Evolutionary conservation across 2,797 vertebrate species (phyloP), one percentile per base, ranked within the genome.

Genomic region (Typhlichthys subterraneus): DNA sequence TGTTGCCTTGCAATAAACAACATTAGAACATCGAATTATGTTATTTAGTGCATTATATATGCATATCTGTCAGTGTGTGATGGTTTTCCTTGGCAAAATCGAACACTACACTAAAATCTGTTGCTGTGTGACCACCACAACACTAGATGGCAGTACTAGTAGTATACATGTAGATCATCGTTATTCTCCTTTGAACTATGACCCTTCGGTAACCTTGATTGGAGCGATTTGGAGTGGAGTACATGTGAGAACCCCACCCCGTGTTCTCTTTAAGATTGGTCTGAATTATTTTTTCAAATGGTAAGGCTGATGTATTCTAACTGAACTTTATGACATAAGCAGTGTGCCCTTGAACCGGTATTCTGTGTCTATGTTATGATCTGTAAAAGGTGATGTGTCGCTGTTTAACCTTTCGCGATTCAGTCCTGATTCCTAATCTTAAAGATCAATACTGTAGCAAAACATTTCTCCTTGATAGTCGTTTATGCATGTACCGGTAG

Each of bases 1-100:
- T 67, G 76, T 76, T 80, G 83, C 83, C 82, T 86, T 53, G 64
- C 77, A 91, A 90, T 91, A 90, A 91, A 90, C 57, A 73, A 45
- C 23, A 56, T 83, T 87, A 80, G 17, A 82, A 85, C 49, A 52
- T 59, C 17, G 13, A 29, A 23, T 42, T 14, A 8, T 17, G 9
- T 51, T 51, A 17, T 8, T 13, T 50, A n/a, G 62, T 19, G 51
- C 8, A 11, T 23, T 45, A 45, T 10, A 7, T 0, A 1, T 19
- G 53, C 17, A 73, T 6, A 3, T 1, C 33, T 45, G 10, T 51
- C 7, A 42, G 7, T 9, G 7, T 8, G 19, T 75, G 23, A 19
- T 72, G 17, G 0, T 2, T 0, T 61, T 1, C 12, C 12, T 0
- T n/a, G 45, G 6, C 12, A 4, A 10, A 17, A 59, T 1, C 12